phyloP scores from a whole-genome alignment of 2,888 invertebrate species.

The Nomada hirtipes region DNA sequence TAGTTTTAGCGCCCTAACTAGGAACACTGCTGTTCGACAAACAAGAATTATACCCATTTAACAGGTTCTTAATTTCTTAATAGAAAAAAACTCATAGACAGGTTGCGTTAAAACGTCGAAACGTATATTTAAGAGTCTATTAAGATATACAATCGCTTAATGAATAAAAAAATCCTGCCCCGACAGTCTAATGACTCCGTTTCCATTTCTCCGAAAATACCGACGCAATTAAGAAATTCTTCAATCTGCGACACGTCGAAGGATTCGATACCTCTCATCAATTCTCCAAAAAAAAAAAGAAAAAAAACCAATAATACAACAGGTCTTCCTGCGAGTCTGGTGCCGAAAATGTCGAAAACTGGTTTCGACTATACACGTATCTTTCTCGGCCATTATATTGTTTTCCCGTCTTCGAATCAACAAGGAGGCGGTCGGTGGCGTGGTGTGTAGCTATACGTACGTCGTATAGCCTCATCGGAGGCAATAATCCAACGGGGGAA shows the following conservation, averaged over 20 bases:
- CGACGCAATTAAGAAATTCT: not conserved
- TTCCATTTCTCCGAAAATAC: not conserved
- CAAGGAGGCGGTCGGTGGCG: slow-evolving; percentile 30
- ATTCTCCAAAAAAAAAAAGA: not conserved
- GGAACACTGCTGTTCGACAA: not conserved
- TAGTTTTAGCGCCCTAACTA: not conserved
- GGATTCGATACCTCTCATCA: not conserved
- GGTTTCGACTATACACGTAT: slow-evolving; percentile 18
- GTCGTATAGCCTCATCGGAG: slow-evolving; percentile 71
- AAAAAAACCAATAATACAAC: not conserved
- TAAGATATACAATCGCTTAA: not conserved
- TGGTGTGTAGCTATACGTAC: slow-evolving; percentile 58
- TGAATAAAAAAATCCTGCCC: not conserved
- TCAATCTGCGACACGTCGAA: not conserved
- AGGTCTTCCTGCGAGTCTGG: too few species aligned
- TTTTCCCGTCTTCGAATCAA: slow-evolving; percentile 50
- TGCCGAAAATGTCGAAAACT: slow-evolving; percentile 4
- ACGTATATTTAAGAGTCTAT: not conserved
- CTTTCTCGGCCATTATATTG: slow-evolving; percentile 40
- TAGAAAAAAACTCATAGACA: not conserved
- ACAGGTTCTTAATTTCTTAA: not conserved
- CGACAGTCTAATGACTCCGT: not conserved
- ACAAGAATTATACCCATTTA: not conserved
- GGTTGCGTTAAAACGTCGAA: not conserved
- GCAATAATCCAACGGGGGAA: slow-evolving; percentile 81